These are phyloP conservation scores for Chaunax sp. DNA, from an alignment of 2,797 vertebrate genomes.

Conservation along the genomic window DNA sequence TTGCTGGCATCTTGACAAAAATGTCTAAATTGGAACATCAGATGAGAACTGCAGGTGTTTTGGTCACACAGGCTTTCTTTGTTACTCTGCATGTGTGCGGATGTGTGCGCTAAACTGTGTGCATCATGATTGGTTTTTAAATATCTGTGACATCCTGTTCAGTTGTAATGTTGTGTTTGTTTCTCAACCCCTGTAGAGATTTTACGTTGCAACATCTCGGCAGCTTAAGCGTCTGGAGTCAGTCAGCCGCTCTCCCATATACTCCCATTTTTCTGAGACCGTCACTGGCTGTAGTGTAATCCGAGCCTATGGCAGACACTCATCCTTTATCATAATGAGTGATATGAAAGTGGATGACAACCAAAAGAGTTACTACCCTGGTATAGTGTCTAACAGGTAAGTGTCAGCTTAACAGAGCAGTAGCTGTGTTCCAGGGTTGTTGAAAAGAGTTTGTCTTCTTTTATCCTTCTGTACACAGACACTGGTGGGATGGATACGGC, in stretches of 20 bases:
- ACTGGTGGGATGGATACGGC: not conserved
- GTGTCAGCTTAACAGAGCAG: constrained; percentile 50
- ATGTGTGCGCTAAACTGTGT: constrained; percentile 37
- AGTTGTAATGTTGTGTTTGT: constrained; percentile 64
- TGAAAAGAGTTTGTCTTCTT: constrained; percentile 7
- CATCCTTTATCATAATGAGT: constrained; percentile 86
- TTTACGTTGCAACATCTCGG: constrained; percentile 95
- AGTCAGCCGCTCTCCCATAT: constrained; percentile 94
- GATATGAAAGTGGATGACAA: constrained; percentile 91
- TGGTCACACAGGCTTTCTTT: constrained; percentile 53
- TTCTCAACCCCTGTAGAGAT: constrained; percentile 84
- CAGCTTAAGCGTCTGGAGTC: constrained; percentile 98
- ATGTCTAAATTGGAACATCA: constrained; percentile 27
- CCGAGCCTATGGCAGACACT: constrained; percentile 89
- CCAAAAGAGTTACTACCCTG: constrained; percentile 92
- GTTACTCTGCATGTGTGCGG: constrained; percentile 23
- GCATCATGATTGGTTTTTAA: constrained; percentile 26
- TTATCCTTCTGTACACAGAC: constrained; percentile 1
- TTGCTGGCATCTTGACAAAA: constrained; percentile 16
- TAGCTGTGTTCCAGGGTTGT: constrained; percentile 36
- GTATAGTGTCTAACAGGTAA: constrained; percentile 94
- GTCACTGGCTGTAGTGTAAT: constrained; percentile 92
- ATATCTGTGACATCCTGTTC: constrained; percentile 14
- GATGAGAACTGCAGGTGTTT: constrained; percentile 64
- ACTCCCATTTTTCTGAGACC: constrained; percentile 97